A percentile compares a stretch with the other conserved stretches of the same genome.
Conservation (phyloP, 2,888 invertebrate species). For the Seladonia tumulorum region DNA sequence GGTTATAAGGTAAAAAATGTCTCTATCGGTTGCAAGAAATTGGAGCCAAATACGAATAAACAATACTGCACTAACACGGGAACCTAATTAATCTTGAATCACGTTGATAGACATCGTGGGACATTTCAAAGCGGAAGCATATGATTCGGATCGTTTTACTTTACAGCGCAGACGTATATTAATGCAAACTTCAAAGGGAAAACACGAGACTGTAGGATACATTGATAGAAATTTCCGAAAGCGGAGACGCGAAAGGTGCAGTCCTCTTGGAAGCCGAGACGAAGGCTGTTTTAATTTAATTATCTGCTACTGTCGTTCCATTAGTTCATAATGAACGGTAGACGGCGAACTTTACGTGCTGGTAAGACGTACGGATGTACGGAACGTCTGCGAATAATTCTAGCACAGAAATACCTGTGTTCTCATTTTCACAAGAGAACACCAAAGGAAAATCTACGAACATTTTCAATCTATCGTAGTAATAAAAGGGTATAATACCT, state of each 20-base stretch:
- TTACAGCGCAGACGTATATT: background rate
- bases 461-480: too few species aligned
- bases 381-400: background rate
- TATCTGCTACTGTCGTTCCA: background rate
- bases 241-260: background rate
- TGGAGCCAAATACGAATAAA: background rate
- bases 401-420: background rate
- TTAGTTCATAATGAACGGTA: background rate
- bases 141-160: background rate
- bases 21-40: too few species aligned
- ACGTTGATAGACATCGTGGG: background rate
- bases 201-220: background rate
- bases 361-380: background rate
- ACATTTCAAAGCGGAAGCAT: background rate
- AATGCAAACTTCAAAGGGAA: background rate
- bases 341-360: background rate
- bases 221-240: background rate
- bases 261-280: background rate
- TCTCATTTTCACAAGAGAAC: background rate
- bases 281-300: background rate
- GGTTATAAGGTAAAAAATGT: too few species aligned
- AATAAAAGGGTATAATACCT: background rate
- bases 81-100: background rate
- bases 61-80: background rate
- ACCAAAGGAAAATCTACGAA: background rate